Conservation (phyloP, 2,113 vertebrate species). For the Pteropus alecto region DNA sequence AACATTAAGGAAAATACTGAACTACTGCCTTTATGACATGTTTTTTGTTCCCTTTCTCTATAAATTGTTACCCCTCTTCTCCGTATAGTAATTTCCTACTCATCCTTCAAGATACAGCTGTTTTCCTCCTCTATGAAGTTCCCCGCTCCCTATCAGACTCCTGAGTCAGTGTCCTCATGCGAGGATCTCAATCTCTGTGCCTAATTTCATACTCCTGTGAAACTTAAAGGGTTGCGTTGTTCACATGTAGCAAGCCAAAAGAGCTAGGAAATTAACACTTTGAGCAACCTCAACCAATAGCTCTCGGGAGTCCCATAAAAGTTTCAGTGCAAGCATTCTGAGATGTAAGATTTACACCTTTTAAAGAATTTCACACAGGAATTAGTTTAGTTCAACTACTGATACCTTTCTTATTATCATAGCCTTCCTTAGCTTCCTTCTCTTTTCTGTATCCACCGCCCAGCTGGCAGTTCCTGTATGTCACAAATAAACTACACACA, state of each 20-base stretch:
- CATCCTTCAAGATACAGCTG: background rate
- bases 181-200: background rate
- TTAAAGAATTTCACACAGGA: background rate
- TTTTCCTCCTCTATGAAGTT: background rate
- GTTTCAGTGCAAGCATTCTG: background rate
- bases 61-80: background rate
- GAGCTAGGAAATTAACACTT: background rate
- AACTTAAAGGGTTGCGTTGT: background rate
- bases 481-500: background rate
- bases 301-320: background rate
- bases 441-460: background rate
- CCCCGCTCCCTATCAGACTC: background rate
- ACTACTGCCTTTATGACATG: background rate
- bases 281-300: background rate
- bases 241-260: background rate
- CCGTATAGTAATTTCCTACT: background rate
- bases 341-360: background rate
- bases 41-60: background rate
- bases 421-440: background rate
- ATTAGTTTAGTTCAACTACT: background rate
- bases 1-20: background rate
- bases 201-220: background rate
- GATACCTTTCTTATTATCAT: background rate
- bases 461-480: background rate
- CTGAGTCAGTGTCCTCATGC: background rate